phyloP scores from a whole-genome alignment of 2,888 invertebrate species.

The Synergus itoensis region DNA sequence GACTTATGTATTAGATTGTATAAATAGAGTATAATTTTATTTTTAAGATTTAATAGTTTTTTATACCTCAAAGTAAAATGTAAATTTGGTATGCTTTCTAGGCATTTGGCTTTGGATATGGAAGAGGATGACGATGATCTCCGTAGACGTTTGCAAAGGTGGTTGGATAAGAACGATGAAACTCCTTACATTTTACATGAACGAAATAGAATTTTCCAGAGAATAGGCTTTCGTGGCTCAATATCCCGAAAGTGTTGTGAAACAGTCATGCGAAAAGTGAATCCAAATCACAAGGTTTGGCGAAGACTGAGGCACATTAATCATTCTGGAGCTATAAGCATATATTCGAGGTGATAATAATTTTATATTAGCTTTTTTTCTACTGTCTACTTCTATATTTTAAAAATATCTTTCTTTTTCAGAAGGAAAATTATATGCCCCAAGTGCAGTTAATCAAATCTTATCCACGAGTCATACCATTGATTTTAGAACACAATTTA shows the following conservation, averaged over 20 bases:
- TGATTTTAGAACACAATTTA: not conserved
- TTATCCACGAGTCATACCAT: not conserved
- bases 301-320: constrained; percentile 64
- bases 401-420: constrained; percentile 40
- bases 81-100: constrained; percentile 56
- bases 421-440: constrained; percentile 60
- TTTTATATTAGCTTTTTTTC: not conserved
- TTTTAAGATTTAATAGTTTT: constrained; percentile 1
- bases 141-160: constrained; percentile 76
- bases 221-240: constrained; percentile 78
- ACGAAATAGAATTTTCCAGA: constrained; percentile 73
- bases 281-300: constrained; percentile 68
- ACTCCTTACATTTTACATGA: constrained; percentile 55
- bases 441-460: constrained; percentile 48
- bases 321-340: constrained; percentile 65
- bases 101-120: constrained; percentile 80
- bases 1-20: not conserved
- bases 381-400: not conserved
- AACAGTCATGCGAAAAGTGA: constrained; percentile 72
- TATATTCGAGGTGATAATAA: not conserved
- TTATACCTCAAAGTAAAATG: not conserved
- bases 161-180: constrained; percentile 67
- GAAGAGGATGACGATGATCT: constrained; percentile 81
- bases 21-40: too few species aligned
- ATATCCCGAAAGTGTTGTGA: constrained; percentile 79